Base-by-base conservation (phyloP, 2,797 vertebrate genomes). In the Aplochiton taeniatus region DNA sequence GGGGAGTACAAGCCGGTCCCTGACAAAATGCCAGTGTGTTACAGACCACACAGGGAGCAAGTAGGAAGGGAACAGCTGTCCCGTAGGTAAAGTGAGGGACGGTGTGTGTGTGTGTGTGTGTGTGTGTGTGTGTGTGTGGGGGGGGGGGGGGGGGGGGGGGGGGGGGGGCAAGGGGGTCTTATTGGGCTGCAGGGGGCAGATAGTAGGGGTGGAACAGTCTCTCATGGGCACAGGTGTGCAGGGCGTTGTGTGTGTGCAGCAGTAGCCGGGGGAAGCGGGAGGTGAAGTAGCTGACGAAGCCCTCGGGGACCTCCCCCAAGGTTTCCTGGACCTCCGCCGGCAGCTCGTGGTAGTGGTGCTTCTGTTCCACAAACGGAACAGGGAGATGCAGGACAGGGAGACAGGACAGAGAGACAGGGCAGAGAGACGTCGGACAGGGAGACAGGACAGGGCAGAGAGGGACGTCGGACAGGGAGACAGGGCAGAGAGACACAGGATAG, bases 161-260 rank as follows among this genome's bases (percentile, higher is more conserved):
- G 46, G 13, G 9, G 52, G 16, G 7, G 49, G 13, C 16, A 11
- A 19, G 11, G 17, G 52, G 17, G 13, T 41, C 73, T 73, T 83
- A 81, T 62, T 83, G 79, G 58, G 66, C 41, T 8, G 12, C 52
- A 11, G 83, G 81, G 58, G 70, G 72, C 68, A 89, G 85, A 73
- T 96, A 99, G 87, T 99, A 98, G 55, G 94, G 93, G 78, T 95
- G 95, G 74, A 99, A 98, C 14, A 92, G 94, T 86, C 96, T 93
- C 85, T 99, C 97, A 0, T 87, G 87, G 67, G 92, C 78, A 81
- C 96, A 99, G 73, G 93, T 87, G 55, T 81, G 81, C 70, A 93
- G 73, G 0, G 90, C 90, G 1, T 80, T 65, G 13, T 93, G 89
- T 0, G 92, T 93, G 86, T 93, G 92, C 78, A 93, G 90, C 82